Evolutionary conservation across 2,888 invertebrate genomes (phyloP).

Genomic region (Drosophila cracens): DNA sequence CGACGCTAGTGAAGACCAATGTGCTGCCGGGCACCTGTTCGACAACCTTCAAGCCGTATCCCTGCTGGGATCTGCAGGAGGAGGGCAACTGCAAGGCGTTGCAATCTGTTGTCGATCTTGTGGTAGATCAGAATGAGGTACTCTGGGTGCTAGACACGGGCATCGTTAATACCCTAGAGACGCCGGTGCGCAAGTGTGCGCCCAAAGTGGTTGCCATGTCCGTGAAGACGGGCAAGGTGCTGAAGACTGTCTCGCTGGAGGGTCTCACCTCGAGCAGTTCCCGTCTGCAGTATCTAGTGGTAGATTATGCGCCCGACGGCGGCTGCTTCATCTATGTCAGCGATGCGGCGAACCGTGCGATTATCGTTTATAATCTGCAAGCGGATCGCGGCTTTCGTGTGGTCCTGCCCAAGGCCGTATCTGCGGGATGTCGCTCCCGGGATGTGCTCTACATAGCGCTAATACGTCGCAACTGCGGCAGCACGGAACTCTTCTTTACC

Average conservation of each 20-base stretch:
- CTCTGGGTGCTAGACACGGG: constrained; percentile 91
- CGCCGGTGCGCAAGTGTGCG: constrained; percentile 88
- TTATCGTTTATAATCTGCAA: constrained; percentile 89
- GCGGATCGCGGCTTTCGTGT: constrained; percentile 88
- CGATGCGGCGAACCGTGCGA: constrained; percentile 89
- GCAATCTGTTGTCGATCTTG: constrained; percentile 90
- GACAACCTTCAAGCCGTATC: constrained; percentile 86
- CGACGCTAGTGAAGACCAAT: constrained; percentile 87
- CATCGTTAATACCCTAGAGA: constrained; percentile 88
- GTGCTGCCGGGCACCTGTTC: constrained; percentile 85
- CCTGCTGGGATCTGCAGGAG: constrained; percentile 89
- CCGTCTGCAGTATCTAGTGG: constrained; percentile 89
- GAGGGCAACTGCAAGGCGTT: constrained; percentile 88
- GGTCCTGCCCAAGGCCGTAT: constrained; percentile 87
- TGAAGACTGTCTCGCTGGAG: constrained; percentile 88
- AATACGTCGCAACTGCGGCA: constrained; percentile 87
- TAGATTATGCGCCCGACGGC: constrained; percentile 88
- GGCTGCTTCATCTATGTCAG: constrained; percentile 88
- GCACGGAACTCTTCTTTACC: constrained; percentile 87
- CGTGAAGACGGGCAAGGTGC: constrained; percentile 87
- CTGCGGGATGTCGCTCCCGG: constrained; percentile 86
- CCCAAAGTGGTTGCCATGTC: constrained; percentile 89
- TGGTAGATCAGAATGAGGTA: constrained; percentile 87
- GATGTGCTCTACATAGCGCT: constrained; percentile 89
- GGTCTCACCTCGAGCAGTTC: constrained; percentile 87